Percentiles rank a stretch among this genome's conserved stretches.
Conservation (phyloP, 2,888 invertebrate species). For the Cerastoderma edule region DNA sequence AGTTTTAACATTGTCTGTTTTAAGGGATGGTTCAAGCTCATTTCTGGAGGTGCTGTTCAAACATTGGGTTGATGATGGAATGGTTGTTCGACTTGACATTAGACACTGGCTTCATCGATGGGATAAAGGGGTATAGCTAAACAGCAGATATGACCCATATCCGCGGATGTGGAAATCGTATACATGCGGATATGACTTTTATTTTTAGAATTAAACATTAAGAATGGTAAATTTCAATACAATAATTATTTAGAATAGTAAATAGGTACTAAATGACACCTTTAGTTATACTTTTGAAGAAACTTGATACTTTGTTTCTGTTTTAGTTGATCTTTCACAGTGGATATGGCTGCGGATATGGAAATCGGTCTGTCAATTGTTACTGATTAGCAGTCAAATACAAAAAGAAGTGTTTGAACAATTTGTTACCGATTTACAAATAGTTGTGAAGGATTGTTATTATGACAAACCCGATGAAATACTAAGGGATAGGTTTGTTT, state of each 20-base stretch:
- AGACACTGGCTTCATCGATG: conserved; percentile 31
- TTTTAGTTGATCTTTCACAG: no score
- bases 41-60: conserved; percentile 11
- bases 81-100: conserved; percentile 28
- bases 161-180: no score
- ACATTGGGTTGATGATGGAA: conserved; percentile 9
- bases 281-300: no score
- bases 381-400: neutral
- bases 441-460: neutral
- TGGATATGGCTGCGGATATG: no score
- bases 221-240: no score
- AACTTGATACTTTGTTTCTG: no score
- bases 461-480: neutral
- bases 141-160: no score
- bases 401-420: conserved; percentile 3
- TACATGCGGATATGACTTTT: no score
- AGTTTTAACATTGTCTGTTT: no score
- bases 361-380: neutral
- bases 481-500: neutral
- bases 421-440: conserved; percentile 1
- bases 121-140: conserved; percentile 16
- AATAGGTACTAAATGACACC: no score
- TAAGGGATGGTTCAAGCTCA: conserved; percentile 3
- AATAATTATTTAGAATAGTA: no score
- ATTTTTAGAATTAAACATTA: no score